Evolutionary conservation across 2,797 vertebrate genomes (phyloP), one percentile per base, ranked within the genome.

Genomic region (Bradypodion pumilum): DNA sequence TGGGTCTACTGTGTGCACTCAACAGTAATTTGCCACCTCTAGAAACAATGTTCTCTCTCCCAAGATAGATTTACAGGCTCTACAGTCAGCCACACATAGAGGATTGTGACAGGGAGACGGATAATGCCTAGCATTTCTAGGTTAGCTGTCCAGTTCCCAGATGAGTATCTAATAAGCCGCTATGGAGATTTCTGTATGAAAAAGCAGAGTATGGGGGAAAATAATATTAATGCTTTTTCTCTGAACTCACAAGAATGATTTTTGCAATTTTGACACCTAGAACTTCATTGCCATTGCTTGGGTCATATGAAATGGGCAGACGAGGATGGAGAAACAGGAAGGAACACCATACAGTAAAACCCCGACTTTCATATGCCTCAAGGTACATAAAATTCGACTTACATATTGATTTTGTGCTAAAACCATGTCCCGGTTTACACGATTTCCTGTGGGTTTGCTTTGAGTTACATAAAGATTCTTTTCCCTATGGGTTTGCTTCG

Each of bases 41-140:
- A 66, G 83, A 63, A 74, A 85, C 44, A 79, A 84, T 84, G 56
- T 68, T 79, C 12, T 79, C 68, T 63, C 77, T 72, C 69, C 76
- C 5, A 19, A 63, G 68, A 49, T 56, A 73, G 6, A 37, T 56
- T 12, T 74, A 35, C 60, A 85, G 77, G 46, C 65, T 46, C 60
- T 1, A 46, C 60, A 44, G n/a, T 65, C 66, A 25, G 68, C 68
- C 76, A 9, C 82, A 69, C 12, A 16, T 27, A 1, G 44, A 3
- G 68, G 32, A 42, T 66, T 7, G 60, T 60, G 72, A 65, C 60
- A 82, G 44, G 27, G 46, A 74, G 81, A 65, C 72, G 75, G 42
- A 66, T 35, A 23, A 37, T 52, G 72, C 70, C n/a, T 44, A 74
- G 70, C 37, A 13, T 82, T 74, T 82, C 70, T 74, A 74, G 59